Base-by-base conservation (phyloP, 2,888 invertebrate species). In the Dilophus febrilis region DNA sequence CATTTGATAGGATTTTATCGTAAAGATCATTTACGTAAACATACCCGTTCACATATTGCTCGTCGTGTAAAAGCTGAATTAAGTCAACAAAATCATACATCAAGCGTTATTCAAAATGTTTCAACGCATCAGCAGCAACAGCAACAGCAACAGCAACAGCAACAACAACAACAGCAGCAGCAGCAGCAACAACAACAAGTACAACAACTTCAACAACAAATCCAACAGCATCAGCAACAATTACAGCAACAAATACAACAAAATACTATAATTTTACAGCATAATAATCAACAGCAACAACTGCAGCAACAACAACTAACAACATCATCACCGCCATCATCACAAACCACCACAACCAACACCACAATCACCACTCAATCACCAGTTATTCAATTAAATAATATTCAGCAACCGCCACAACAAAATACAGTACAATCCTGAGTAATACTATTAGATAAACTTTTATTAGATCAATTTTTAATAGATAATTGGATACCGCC, bases 1-100 rank as follows among this genome's bases (percentile, higher is more conserved):
- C 54, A 57, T 35, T 56, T 58, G 2, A 8, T 10, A 40, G 74
- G 83, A 40, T 87, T 87, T 64, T 86, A 87, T 63, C 74, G 87
- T 49, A 85, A 86, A 54, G 86, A 86, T 62, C 86, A 86, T 61
- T 66, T 87, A 44, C 73, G 84, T 52, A 86, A 86, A 56, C 85
- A 86, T 58, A 81, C 83, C 32, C 72, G 83, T 35, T 84, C 84
- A 45, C 85, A 86, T 58, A 83, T 86, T 58, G 83, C 84, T 32
- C 71, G 83, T 40, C 74, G 84, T 44, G 84, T 85, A 40, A 86
- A 86, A 61, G 84, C 84, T 12, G 84, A 85, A 59, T 67, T 85
- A 49, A 80, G 81, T 36, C 81, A 80, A 54, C 79, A 78, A 60
- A 43, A 41, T 39, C 46, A 44, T 39, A 29, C 38, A 11, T 28